These are phyloP conservation scores for Scopus umbretta DNA, from an alignment of 2,113 vertebrate species.

Conservation along the genomic window DNA sequence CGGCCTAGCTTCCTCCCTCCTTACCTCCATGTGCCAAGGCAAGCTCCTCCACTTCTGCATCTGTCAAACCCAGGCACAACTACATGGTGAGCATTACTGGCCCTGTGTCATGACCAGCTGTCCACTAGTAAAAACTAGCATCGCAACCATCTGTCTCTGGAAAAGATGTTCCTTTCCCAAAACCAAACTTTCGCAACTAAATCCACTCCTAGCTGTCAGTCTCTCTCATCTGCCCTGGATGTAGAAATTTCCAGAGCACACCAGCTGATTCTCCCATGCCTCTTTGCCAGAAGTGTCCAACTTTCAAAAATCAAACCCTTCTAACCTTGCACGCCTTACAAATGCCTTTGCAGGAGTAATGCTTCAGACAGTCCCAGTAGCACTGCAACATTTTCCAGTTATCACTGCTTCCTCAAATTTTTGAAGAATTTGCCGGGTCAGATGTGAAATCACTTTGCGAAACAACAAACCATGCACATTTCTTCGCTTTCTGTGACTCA, in stretches of 20 bases:
- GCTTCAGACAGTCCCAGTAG: background rate
- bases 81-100: background rate
- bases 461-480: background rate
- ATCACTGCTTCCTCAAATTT: background rate
- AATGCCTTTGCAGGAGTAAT: background rate
- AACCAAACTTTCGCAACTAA: background rate
- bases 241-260: background rate
- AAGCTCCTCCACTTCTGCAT: background rate
- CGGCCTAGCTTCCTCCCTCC: background rate
- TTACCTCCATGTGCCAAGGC: background rate
- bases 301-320: background rate
- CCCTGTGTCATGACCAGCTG: background rate
- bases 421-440: background rate
- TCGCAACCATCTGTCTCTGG: fast-evolving
- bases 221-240: background rate
- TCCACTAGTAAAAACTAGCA: background rate
- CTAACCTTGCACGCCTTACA: background rate
- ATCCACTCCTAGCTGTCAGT: background rate
- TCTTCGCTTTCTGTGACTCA: background rate
- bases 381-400: background rate
- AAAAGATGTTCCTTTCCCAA: background rate
- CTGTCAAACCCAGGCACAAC: background rate
- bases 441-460: background rate
- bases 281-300: background rate
- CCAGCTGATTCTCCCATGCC: fast-evolving